Evolutionary conservation across 1,140 invertebrate genomes (phyloP), one percentile per base, ranked within the genome.

Genomic region (Cydia strobilella): DNA sequence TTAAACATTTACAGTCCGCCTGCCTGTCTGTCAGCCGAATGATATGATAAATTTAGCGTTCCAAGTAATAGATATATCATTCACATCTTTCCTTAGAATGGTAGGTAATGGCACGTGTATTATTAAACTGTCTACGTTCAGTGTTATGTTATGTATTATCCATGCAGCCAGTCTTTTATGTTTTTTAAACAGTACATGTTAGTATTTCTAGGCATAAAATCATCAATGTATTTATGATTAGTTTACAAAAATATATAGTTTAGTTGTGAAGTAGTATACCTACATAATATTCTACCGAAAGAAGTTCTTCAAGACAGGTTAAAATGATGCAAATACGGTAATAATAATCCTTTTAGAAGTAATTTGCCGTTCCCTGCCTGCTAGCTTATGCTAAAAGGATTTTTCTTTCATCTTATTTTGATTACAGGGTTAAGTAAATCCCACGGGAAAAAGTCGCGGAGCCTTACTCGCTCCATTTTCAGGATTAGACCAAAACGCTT

Each of bases 301-400:
- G 7, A n/a, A 69, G 25, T 9, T 18, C n/a, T 69, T 59, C 7
- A 59, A 23, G n/a, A 31, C 65, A 78, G 77, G 75, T 77, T 75
- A 79, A 69, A 23, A 51, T 73, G 76, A 81, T 77, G 71, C 75
- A 76, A 81, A 82, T 77, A 72, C 54, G 77, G 76, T 76, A 79
- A 77, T 77, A 81, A 76, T 77, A 78, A 78, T 69, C 74, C 54
- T 45, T 25, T 51, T 13, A 75, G 77, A 80, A 77, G 65, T 80
- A 77, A 80, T 78, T 78, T 77, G 74, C 77, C 76, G 48, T 74
- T 20, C 59, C 59, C 27, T 45, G 45, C 72, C 65, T n/a, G n/a
- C 77, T 76, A 80, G 79, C 79, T 85, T 83, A 83, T 83, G 84
- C 78, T 80, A 83, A 83, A 76, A 82, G 79, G 82, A 79, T 81